Evolutionary conservation across 2,888 invertebrate species (phyloP), one percentile per base, ranked within the genome.

Genomic region (Lepidochrysops patricia): DNA sequence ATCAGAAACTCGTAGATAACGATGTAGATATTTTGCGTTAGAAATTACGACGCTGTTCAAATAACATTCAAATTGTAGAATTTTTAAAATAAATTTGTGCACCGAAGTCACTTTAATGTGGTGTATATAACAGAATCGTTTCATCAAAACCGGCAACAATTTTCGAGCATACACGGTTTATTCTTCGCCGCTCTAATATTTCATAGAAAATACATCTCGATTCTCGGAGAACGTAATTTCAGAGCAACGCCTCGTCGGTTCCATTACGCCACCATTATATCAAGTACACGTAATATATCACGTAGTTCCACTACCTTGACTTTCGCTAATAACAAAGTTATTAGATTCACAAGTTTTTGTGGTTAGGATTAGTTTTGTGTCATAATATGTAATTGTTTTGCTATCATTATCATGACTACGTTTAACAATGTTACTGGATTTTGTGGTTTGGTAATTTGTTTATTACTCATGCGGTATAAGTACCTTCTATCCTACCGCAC

Each of bases 151-250:
- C 15, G 37, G 37, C 43, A 13, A 13, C 26, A 52, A 52, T 26
- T 52, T 52, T 43, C 9, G 43, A 43, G 43, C 19, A 43, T 23
- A 43, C 43, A 43, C 43, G 43, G 43, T 23, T 23, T 52, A 27
- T 9, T 52, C 27, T 52, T 50, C 52, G 27, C 13, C 52, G 27
- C 13, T 52, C 26, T 27, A 50, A 50, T 52, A 52, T 27, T 52
- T 52, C 27, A 52, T 26, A 52, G 52, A 52, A 52, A 52, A 52
- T 52, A 52, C 27, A 26, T 52, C 27, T 27, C 15, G 27, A 13
- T 52, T 13, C 26, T 15, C 19, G 19, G 43, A 7, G 43, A 43
- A 43, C 43, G 43, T 52, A 52, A 26, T 52, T 52, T 52, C 26
- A 26, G 27, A 26, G 52, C 27, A 26, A 52, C 52, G 27, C 52